phyloP scores from a whole-genome alignment of 2,113 vertebrate species.

The Cavia aperea region DNA sequence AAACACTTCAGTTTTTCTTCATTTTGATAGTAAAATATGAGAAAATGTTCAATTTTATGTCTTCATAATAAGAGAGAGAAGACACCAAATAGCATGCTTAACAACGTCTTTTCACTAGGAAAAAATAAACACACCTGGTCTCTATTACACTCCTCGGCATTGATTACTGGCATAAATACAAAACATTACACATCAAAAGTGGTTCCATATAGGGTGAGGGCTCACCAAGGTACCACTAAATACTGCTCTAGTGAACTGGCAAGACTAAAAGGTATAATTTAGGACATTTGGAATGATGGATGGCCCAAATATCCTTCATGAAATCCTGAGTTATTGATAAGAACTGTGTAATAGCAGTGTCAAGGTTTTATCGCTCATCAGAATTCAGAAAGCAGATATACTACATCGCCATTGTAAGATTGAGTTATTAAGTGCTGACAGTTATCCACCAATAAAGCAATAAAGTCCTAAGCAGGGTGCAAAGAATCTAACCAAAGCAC shows the following conservation, averaged over 20 bases:
- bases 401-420: neutral
- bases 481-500: neutral
- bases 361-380: slow-evolving; percentile 5
- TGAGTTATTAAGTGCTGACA: neutral
- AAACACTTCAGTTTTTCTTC: neutral
- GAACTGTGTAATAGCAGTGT: neutral
- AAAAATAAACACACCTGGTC: neutral
- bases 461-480: neutral
- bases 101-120: neutral
- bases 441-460: neutral
- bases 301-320: neutral
- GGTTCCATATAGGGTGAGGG: neutral
- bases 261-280: slow-evolving; percentile 55
- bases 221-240: neutral
- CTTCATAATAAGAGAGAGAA: neutral
- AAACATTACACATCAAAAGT: neutral
- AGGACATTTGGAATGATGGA: slow-evolving; percentile 13
- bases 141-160: neutral
- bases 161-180: neutral
- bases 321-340: slow-evolving; percentile 22
- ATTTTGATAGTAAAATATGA: slow-evolving; percentile 19
- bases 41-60: neutral
- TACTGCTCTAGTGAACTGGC: neutral
- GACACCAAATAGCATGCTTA: neutral
- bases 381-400: neutral